Percentiles rank a stretch among this genome's conserved stretches.
These are phyloP conservation scores for Brachyopa scutellaris DNA, from an alignment of 2,888 invertebrate genomes.

Conservation along the genomic window DNA sequence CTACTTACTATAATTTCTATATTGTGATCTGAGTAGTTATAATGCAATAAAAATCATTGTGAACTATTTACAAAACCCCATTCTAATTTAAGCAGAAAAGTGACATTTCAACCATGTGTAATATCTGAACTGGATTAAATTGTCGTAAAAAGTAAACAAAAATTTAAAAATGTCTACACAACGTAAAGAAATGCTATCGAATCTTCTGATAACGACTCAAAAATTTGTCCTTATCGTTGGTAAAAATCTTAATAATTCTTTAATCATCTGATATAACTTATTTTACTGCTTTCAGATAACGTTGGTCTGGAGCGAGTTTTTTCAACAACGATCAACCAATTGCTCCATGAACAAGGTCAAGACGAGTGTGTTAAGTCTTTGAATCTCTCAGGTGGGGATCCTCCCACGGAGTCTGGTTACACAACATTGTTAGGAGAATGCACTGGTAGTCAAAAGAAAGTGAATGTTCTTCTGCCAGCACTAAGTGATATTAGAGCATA, in stretches of 20 bases:
- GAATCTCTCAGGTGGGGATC: slow-evolving; percentile 68
- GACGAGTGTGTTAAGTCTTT: slow-evolving; percentile 75
- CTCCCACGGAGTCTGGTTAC: slow-evolving; percentile 74
- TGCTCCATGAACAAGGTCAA: slow-evolving; percentile 78
- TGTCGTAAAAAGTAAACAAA: background rate
- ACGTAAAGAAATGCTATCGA: slow-evolving; percentile 63
- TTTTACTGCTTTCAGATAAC: slow-evolving; percentile 76
- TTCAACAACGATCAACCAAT: slow-evolving; percentile 76
- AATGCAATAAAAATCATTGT: too few relatives aligned
- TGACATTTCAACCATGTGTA: too few relatives aligned
- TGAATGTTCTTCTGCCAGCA: slow-evolving; percentile 78
- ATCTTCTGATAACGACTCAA: slow-evolving; percentile 76
- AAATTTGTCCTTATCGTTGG: slow-evolving; percentile 80
- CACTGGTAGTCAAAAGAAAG: slow-evolving; percentile 22
- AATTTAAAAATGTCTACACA: background rate
- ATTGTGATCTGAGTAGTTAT: too few relatives aligned
- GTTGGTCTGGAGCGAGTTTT: slow-evolving; percentile 79
- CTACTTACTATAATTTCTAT: too few relatives aligned
- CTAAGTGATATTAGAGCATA: slow-evolving; percentile 78
- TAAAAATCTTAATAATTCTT: slow-evolving; percentile 64
- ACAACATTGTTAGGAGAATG: slow-evolving; percentile 74
- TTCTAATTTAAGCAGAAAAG: too few relatives aligned
- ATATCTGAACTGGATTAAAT: background rate
- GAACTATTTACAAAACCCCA: too few relatives aligned
- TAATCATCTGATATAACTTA: background rate